phyloP scores from a whole-genome alignment of 2,113 vertebrate species.

The Neolamprologus ventralis region DNA sequence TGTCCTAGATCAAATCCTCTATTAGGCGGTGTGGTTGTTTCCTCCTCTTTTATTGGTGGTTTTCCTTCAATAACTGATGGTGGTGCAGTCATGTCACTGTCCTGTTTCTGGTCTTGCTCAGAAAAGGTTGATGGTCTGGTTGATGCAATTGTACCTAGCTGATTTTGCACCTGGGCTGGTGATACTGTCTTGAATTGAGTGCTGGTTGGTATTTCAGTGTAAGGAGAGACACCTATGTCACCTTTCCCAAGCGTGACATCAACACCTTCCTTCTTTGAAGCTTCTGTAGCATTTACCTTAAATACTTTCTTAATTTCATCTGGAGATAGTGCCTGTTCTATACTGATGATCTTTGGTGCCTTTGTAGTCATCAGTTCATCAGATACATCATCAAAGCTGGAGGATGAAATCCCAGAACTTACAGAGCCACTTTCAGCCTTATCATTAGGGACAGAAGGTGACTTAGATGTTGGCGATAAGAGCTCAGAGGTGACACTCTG shows the following conservation, averaged over 20 bases:
- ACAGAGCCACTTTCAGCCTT: background rate
- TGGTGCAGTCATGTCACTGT: background rate
- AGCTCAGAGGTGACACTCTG: background rate
- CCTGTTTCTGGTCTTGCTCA: background rate
- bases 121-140: background rate
- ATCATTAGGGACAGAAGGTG: background rate
- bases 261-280: constrained; percentile 4
- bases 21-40: background rate
- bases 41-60: background rate
- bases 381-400: background rate
- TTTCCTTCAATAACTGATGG: background rate
- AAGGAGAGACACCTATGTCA: background rate
- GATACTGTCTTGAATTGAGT: background rate
- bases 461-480: background rate
- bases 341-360: background rate
- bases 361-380: background rate
- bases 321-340: background rate
- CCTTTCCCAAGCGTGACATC: constrained; percentile 4
- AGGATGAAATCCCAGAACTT: background rate
- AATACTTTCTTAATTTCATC: constrained; percentile 48
- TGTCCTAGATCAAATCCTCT: constrained; percentile 19
- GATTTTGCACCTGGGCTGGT: background rate
- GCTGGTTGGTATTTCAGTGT: background rate
- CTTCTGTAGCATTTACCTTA: constrained; percentile 27
- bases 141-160: background rate